Evolutionary conservation across 2,888 invertebrate genomes (phyloP), one percentile per base, ranked within the genome.

Genomic region (Dioctria linearis): DNA sequence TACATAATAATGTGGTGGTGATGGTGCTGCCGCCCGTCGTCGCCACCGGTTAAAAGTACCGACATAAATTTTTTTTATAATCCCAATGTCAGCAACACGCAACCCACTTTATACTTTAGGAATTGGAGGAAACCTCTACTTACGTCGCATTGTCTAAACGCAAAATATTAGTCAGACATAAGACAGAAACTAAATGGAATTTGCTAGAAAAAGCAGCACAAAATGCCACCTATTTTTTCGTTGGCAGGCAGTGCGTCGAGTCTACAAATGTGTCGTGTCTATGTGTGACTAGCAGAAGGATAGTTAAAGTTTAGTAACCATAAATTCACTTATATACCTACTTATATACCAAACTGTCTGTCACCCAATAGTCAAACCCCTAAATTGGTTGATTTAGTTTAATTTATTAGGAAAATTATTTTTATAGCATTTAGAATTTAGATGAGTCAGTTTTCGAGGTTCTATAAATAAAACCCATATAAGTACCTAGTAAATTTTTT

Each of bases 371-470:
- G 9, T 54, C 46, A 46, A 2, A 46, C 46, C 8, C 1, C 3
- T 1, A 54, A 11, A 54, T 54, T 8, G n/a, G 54, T 11, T 11
- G 54, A 46, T 46, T n/a, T 2, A n/a, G 54, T 11, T 54, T 9
- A 3, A 11, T 54, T 54, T 54, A 8, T n/a, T 11, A 4, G 54
- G 54, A 54, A 54, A 54, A 54, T 6, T n/a, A 4, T 8, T n/a
- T 54, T n/a, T 11, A 46, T 5, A 11, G 2, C 25, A 0, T 25
- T 25, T 25, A 25, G 25, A 25, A 25, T 25, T 25, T 25, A 25
- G 25, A 54, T 54, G 54, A 54, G 54, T 54, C 54, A 54, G 54
- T n/a, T 54, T 8, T 54, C 11, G n/a, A n/a, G 54, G n/a, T 54
- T 54, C 54, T 54, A 54, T 11, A 54, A 54, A 11, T 54, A 54